Base-by-base conservation (phyloP, 2,113 vertebrate genomes). In the Caloenas nicobarica region DNA sequence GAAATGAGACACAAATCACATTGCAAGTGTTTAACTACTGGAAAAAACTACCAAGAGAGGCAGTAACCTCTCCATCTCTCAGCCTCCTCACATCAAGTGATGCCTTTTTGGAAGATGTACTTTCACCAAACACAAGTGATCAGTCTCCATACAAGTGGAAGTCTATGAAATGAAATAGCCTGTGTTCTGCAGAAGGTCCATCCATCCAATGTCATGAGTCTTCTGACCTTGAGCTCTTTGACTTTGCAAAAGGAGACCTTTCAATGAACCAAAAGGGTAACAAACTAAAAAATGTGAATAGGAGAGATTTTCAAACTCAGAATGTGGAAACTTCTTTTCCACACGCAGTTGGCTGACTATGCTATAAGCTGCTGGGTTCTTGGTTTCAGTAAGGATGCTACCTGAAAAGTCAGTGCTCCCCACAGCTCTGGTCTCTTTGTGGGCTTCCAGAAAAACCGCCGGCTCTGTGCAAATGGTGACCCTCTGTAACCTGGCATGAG, bases 31-130 rank as follows among this genome's bases (percentile, higher is more conserved):
- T 96, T 86, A 88, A 80, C 66, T 82, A 81, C 56, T 78, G 76
- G 79, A 93, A 92, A 54, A 95, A 96, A 90, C 56, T 78, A 81
- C 64, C 33, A 86, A 51, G 54, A 73, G 60, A 77, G 83, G 50
- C 66, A 73, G 50, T 66, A 88, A 88, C 60, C 83, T 83, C 50
- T 92, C 57, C n/a, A 29, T 66, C 42, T 89, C 38, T 80, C 61
- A 50, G 60, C 58, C 19, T 90, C 26, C 61, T 95, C 68, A 80
- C 19, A 29, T 78, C 33, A 70, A 74, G 46, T 40, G 29, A 72
- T 79, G 57, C 33, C 57, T 74, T 88, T 82, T 57, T 28, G 48
- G 77, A 91, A 87, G 69, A 64, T 28, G 28, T 9, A 10, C 53
- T 84, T 95, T 82, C 36, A 78, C 80, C 38, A 88, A 86, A 44